Base-by-base conservation (phyloP, 2,113 vertebrate species). In the Otus sunia region DNA sequence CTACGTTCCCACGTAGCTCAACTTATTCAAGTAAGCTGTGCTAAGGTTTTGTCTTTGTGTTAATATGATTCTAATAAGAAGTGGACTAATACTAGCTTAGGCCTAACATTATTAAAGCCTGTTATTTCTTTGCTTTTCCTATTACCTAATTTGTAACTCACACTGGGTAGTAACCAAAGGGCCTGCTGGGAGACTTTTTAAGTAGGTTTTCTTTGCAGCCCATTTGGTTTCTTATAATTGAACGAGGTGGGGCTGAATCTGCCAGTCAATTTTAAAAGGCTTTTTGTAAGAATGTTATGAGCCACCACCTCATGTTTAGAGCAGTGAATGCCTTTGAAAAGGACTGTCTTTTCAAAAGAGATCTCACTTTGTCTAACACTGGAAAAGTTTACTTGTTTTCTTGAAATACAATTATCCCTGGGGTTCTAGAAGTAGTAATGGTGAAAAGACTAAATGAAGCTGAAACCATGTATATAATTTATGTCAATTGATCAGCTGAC, bases 101-200 rank as follows among this genome's bases (percentile, higher is more conserved):
- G 20, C 49, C 83, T 77, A 89, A 67, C 23, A 27, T 92, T 94
- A 77, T 80, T 90, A 92, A 86, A 95, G 36, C 29, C 88, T 81
- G 49, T 50, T 86, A 88, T 91, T 96, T 94, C 83, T 68, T 87
- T 87, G 53, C 25, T 81, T 95, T 93, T 95, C 50, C 37, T 84
- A 25, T 93, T 92, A 79, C 47, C 62, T 83, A 88, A 90, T 94
- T 94, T 86, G 86, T 93, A 94, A 95, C 74, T 95, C 75, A 88
- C 85, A 67, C 83, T 73, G 71, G 26, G 94, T 76, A 90, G 55
- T 66, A 96, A 92, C 32, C 74, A 78, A 83, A 86, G 39, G 18
- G 63, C 80, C 77, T 75, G 80, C 93, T 73, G 86, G 74, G 74
- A 96, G 50, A 55, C 82, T 92, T 96, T 91, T 77, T 47, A 68